Evolutionary conservation across 2,797 vertebrate genomes (phyloP), one percentile per base, ranked within the genome.

Genomic region (Hoplostethus mediterraneus): DNA sequence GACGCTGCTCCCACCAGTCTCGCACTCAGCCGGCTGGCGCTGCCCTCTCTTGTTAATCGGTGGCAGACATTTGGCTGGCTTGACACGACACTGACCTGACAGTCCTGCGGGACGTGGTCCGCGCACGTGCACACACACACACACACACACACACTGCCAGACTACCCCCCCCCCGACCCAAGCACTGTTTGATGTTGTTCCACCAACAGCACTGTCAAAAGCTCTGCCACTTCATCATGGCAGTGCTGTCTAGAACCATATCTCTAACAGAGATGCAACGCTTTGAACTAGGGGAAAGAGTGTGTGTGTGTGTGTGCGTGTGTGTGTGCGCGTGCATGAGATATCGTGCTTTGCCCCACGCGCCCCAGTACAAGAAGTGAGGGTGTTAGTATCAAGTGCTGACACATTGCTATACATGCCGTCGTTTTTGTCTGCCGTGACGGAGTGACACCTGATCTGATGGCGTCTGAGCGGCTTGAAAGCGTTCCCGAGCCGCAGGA

Each of bases 311-410:
- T 42, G 55, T 25, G 60, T 53, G 63, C 40, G 64, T 30, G 28
- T 25, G 60, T 72, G 14, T 30, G 71, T 74, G 7, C 9, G 36
- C 75, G 78, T 30, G n/a, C 57, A 77, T 63, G 75, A 69, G 25
- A 17, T 56, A 73, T 36, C 17, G 10, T 31, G 31, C 31, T 78
- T 69, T 70, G 68, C 82, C 73, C 14, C 2, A 48, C 58, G 17
- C 60, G 17, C 59, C 57, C 69, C 65, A 17, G 57, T 48, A 78
- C 38, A 70, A 76, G 70, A 79, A 77, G 78, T 57, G 72, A 79
- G 73, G 58, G 14, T 75, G 84, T 84, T 83, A 85, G 84, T 83
- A 82, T 87, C 45, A 57, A 89, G 84, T 76, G 81, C 78, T 62
- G 11, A n/a, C 73, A 52, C 77, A 31, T 60, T 76, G 83, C 75